Conservation (phyloP, 2,797 vertebrate species). For the Staurois parvus region DNA sequence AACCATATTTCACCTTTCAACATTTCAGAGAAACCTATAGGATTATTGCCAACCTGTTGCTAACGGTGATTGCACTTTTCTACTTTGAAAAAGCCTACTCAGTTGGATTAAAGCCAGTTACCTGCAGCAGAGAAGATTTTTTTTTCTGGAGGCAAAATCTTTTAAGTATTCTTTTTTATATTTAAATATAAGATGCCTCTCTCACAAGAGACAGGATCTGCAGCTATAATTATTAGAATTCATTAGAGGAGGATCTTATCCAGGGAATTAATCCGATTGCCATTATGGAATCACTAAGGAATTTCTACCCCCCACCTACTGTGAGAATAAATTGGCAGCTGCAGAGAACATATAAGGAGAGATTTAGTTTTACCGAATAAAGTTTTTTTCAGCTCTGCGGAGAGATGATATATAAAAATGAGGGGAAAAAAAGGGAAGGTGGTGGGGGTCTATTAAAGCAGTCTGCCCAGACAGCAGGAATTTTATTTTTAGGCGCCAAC, state of each 20-base stretch:
- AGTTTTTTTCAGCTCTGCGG: neutral
- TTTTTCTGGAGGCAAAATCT: neutral
- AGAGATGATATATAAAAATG: neutral
- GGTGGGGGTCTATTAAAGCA: neutral
- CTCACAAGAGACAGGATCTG: neutral
- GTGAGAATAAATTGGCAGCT: constrained; percentile 10
- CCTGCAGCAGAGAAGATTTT: no score
- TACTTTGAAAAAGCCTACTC: neutral
- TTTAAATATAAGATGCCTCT: neutral
- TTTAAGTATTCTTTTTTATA: neutral
- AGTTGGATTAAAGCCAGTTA: neutral
- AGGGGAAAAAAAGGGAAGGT: neutral
- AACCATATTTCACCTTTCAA: neutral
- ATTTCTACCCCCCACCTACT: neutral
- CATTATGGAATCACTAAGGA: neutral
- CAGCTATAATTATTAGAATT: constrained; percentile 8
- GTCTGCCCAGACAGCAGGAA: no score
- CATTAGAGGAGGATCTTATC: neutral
- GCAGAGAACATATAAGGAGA: neutral
- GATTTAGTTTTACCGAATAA: neutral
- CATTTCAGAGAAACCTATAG: neutral
- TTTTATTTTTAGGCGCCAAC: no score
- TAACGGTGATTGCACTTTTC: neutral
- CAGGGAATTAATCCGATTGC: constrained; percentile 12
- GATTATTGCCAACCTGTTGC: neutral